Evolutionary conservation across 2,888 invertebrate genomes (phyloP), one percentile per base, ranked within the genome.

Genomic region (Stenichneumon culpator): DNA sequence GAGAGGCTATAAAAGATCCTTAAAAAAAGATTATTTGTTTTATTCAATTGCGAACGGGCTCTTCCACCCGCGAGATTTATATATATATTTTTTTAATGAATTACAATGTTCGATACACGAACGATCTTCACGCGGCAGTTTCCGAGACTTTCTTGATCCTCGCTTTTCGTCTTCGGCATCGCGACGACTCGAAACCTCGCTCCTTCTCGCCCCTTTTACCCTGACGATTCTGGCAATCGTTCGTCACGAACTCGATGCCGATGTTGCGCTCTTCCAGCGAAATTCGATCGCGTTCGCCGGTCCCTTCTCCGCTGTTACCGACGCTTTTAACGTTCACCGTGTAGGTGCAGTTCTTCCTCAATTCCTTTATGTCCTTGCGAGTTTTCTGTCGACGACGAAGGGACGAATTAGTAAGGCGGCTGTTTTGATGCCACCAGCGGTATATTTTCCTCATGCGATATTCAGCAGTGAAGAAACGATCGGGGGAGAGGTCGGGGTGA

Each of bases 241-340:
- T 88, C 22, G 91, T 88, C 3, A 89, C 84, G 22, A 92, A 91
- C 67, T 92, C 91, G 60, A 91, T 89, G 11, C 86, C 89, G n/a
- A 86, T 81, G 9, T 89, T 89, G n/a, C 89, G 89, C 16, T 87
- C 88, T 9, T 90, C 86, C 25, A 69, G 47, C 79, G 78, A 73
- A 63, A 63, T 69, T 32, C 79, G 36, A 54, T 79, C 73, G 19
- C 74, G 75, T 16, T 82, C 77, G 5, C 77, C 75, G 5, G 67
- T 68, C n/a, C 67, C 65, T 16, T 82, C 73, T 0, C 79, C 79
- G 9, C 65, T 68, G 16, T 82, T 72, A 16, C 65, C 68, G 19
- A 91, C 57, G 57, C 87, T 90, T 16, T 86, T 86, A 4, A 92
- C 90, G 72, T 84, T 90, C 0, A 89, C 89, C 19, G 82, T 87